Evolutionary conservation across 2,797 vertebrate species (phyloP).

Genomic region (Calcarius lapponicus): DNA sequence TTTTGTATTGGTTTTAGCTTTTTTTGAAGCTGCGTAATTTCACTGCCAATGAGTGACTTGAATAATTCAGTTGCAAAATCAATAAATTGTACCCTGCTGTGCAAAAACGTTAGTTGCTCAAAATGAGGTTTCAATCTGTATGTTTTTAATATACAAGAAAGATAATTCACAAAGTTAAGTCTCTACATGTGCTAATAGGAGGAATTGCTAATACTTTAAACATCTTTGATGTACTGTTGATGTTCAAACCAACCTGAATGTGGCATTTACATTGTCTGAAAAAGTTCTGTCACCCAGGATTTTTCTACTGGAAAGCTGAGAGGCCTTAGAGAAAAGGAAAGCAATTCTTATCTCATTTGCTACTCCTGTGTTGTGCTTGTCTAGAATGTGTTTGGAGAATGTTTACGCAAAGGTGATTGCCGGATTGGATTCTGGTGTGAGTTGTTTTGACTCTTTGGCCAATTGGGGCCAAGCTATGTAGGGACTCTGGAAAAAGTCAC

Average conservation of each 20-base stretch:
- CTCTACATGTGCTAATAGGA: not conserved
- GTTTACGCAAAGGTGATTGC: not conserved
- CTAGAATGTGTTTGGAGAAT: not conserved
- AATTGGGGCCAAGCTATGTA: not conserved
- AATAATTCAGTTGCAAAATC: conserved; percentile 61
- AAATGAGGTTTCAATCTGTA: not conserved
- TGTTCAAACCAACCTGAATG: not conserved
- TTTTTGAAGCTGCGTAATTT: conserved; percentile 3
- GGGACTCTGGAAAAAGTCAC: not conserved
- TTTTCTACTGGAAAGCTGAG: not conserved
- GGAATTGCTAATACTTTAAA: not conserved
- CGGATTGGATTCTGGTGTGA: not conserved
- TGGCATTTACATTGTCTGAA: not conserved
- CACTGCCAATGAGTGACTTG: conserved; percentile 17
- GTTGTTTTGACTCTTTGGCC: not conserved
- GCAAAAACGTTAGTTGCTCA: not conserved
- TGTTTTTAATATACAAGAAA: not conserved
- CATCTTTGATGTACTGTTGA: not conserved
- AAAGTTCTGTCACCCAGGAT: rapidly evolving
- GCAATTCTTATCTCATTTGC: not conserved
- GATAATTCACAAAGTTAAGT: not conserved
- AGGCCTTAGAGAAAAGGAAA: not conserved
- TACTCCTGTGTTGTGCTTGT: not conserved
- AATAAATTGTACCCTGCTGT: not conserved
- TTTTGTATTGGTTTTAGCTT: conserved; percentile 30